Percentiles rank a stretch among this genome's conserved stretches.
Conservation (phyloP, 2,797 vertebrate species). For the Spatula versicolor region DNA sequence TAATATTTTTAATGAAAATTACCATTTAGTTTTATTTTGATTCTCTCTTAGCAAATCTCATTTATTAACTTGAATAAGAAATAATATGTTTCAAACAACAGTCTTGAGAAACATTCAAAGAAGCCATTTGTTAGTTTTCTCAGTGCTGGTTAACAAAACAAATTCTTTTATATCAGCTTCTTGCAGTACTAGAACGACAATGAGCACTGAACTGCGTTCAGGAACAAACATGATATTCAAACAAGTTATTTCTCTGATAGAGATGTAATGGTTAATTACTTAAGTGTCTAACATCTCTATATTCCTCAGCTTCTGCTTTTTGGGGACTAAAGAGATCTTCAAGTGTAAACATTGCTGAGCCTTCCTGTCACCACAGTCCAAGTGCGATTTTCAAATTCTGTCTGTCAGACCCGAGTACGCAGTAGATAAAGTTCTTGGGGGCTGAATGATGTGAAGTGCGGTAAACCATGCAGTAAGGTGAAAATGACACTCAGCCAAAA, state of each 20-base stretch:
- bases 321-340: background rate
- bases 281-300: background rate
- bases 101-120: background rate
- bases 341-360: background rate
- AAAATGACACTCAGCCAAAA: background rate
- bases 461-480: background rate
- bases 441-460: background rate
- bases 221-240: background rate
- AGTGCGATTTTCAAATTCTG: background rate
- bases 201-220: background rate
- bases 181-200: background rate
- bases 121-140: background rate
- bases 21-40: slow-evolving; percentile 4
- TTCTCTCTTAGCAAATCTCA: background rate
- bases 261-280: background rate
- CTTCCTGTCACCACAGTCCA: background rate
- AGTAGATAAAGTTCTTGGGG: background rate
- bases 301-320: background rate
- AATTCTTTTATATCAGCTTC: background rate
- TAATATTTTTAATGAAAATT: background rate
- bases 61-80: slow-evolving; percentile 5
- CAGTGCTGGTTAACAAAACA: background rate
- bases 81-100: background rate
- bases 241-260: background rate
- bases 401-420: background rate